phyloP scores from a whole-genome alignment of 2,888 invertebrate species.

The Limenitis camilla region DNA sequence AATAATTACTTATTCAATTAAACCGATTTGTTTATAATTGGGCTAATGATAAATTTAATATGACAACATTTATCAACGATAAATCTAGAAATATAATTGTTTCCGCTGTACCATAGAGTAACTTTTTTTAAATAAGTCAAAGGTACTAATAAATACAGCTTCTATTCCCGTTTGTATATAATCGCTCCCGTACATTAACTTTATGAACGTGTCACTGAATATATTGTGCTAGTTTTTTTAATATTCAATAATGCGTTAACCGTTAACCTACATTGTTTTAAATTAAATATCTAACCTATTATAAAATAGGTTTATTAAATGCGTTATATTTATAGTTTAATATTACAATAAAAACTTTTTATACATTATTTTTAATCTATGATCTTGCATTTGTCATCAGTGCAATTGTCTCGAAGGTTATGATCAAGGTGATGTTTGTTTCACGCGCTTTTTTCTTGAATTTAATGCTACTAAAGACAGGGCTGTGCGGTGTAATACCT shows the following conservation, averaged over 20 bases:
- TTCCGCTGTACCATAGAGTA: background rate
- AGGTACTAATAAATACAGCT: background rate
- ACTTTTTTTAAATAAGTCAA: background rate
- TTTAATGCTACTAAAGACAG: no score
- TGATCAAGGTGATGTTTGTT: no score
- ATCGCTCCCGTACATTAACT: slow-evolving; percentile 1
- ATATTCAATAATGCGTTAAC: slow-evolving; percentile 3
- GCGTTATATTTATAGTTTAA: no score
- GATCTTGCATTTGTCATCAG: no score
- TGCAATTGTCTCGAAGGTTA: no score
- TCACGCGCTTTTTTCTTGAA: no score
- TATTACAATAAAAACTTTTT: no score
- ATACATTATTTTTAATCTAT: no score
- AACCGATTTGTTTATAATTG: background rate
- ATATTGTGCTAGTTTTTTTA: slow-evolving; percentile 8
- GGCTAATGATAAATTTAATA: background rate
- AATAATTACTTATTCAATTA: background rate
- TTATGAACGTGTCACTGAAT: slow-evolving; percentile 8
- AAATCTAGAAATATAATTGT: no score
- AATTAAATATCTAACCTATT: background rate
- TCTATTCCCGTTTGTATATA: slow-evolving; percentile 1
- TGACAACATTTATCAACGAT: no score
- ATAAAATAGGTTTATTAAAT: background rate
- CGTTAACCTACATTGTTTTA: background rate
- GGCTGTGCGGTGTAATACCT: no score